Base-by-base conservation (phyloP, 2,797 vertebrate genomes). In the Vireo griseus region DNA sequence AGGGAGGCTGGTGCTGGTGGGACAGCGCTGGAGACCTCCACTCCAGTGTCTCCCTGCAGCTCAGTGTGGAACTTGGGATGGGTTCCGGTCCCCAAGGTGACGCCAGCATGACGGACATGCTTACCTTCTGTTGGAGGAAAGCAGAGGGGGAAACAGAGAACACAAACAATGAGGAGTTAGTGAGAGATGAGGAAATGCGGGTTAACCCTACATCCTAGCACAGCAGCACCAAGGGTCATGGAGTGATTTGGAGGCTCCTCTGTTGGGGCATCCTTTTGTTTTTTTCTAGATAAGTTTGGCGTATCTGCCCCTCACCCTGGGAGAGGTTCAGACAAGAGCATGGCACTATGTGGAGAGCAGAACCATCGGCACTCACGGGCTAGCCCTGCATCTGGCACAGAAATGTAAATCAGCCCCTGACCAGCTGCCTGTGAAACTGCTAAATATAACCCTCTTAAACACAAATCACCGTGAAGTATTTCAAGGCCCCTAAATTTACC, bases 81-180 rank as follows among this genome's bases (percentile, higher is more conserved):
- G 39, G 31, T 80, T 47, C 72, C 44, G n/a, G 18, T 31, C 44
- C 35, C 44, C 33, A 25, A 11, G 55, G 55, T 35, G 22, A 57
- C 1, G 7, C 22, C 33, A 55, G 83, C n/a, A 17, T 0, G 47
- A 77, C 0, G 1, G 48, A 67, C 3, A 13, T 0, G 28, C 93
- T 94, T 94, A 97, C 97, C 96, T 97, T 97, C 97, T 97, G 88
- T 94, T 35, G 81, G 71, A 92, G 19, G 33, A 62, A 33, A 94
- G 81, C 75, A 76, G 61, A 95, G 18, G 9, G 52, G 51, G 13
- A 86, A 37, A 83, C 6, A 93, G 77, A 84, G 65, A 89, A 94
- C 69, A 85, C 12, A 90, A 58, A 94, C 35, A 76, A 59, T 0
- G 4, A 44, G 31, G 71, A 69, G 50, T 94, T 83, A 95, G 33